Evolutionary conservation across 2,797 vertebrate species (phyloP).

Genomic region (Anas bernieri): DNA sequence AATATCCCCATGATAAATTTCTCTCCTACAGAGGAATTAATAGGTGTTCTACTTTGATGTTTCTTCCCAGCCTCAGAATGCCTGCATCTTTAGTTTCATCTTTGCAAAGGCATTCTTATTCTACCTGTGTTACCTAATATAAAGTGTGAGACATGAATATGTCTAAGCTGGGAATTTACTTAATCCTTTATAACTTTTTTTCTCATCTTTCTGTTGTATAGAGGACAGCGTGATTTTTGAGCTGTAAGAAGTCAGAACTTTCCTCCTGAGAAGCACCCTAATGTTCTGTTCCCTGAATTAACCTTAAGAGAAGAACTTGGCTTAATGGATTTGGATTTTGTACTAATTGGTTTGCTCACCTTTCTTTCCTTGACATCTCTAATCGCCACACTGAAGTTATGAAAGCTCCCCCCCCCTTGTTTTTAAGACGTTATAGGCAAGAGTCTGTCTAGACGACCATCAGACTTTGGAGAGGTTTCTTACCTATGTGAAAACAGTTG

Average conservation of each 20-base stretch:
- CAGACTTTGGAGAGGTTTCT: background rate
- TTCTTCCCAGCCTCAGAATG: background rate
- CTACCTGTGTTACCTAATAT: background rate
- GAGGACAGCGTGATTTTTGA: background rate
- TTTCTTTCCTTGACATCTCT: background rate
- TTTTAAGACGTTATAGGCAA: background rate
- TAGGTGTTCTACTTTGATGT: background rate
- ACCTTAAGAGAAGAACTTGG: background rate
- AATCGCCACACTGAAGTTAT: rapidly evolving
- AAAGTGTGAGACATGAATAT: background rate
- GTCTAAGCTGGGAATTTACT: background rate
- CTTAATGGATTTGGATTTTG: background rate
- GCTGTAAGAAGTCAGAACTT: background rate
- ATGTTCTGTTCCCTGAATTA: background rate
- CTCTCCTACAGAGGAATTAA: background rate
- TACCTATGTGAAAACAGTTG: background rate
- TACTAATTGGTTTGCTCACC: background rate
- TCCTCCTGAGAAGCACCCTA: background rate
- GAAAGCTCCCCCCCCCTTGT: background rate
- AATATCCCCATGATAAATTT: background rate
- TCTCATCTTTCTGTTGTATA: background rate
- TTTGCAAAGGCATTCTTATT: background rate
- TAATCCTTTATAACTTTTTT: background rate
- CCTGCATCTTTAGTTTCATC: background rate
- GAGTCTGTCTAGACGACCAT: background rate